Evolutionary conservation across 1,140 invertebrate genomes (phyloP).

Genomic region (Eciton burchellii): DNA sequence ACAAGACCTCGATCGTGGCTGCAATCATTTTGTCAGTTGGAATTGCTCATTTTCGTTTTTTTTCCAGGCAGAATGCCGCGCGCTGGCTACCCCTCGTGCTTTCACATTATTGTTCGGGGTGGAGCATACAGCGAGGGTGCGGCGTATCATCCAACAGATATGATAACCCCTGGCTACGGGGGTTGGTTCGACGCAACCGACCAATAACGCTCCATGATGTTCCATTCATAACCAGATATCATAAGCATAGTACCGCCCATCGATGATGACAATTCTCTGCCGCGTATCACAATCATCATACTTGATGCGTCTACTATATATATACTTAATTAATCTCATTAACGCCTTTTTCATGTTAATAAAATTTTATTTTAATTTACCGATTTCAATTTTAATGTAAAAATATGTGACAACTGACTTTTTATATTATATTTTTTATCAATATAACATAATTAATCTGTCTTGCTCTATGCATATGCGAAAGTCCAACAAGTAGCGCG

Average conservation of each 20-base stretch:
- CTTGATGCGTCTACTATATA: no score
- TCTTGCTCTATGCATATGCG: no score
- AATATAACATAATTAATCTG: no score
- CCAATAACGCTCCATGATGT: conserved; percentile 76
- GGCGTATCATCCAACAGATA: conserved; percentile 82
- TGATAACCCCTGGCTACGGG: conserved; percentile 80
- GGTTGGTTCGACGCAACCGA: conserved; percentile 73
- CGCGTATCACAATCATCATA: neutral
- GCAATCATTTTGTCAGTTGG: neutral
- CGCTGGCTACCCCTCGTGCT: conserved; percentile 62
- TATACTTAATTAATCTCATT: no score
- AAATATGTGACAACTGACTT: neutral
- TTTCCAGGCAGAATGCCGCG: conserved; percentile 55
- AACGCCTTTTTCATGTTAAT: no score
- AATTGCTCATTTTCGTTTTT: conserved; percentile 36
- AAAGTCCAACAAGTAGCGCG: neutral
- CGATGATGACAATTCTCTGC: conserved; percentile 23
- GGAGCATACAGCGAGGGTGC: conserved; percentile 81
- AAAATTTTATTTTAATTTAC: conserved; percentile 1
- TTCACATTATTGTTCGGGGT: conserved; percentile 83
- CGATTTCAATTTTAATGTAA: neutral
- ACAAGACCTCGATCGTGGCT: neutral
- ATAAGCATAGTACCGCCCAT: conserved; percentile 64
- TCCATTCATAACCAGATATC: conserved; percentile 75
- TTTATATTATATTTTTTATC: no score